Evolutionary conservation across 2,888 invertebrate genomes (phyloP), one percentile per base, ranked within the genome.

Genomic region (Teleiodes luculella): DNA sequence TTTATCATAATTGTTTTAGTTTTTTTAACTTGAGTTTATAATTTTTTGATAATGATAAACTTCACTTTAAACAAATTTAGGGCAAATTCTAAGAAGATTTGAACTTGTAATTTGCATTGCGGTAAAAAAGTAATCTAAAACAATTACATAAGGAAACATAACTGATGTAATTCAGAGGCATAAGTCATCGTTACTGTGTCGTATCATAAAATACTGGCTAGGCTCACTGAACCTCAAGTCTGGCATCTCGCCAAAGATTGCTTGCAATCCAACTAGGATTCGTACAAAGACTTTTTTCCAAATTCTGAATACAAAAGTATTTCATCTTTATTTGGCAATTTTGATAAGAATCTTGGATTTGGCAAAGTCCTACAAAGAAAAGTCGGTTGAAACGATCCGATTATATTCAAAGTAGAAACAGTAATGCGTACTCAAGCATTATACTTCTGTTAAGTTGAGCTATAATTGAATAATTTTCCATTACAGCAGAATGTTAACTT

Each of bases 161-260:
- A 62, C 64, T 61, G 61, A 54, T 58, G 61, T 63, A 61, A 66
- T 62, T 64, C 62, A 59, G 52, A 53, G 54, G 49, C 59, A 62
- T 65, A 65, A 64, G 61, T 65, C 57, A 60, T 59, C 53, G 61
- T 64, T 61, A 66, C 61, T 53, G 51, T 55, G 57, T 50, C 57
- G 55, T 62, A 64, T 65, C 64, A 61, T 65, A 65, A 68, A 68
- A 68, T 68, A 67, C 66, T 61, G 60, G 56, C 45, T 45, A 57
- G 58, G 65, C 62, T 56, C 65, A 64, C 49, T 64, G 64, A 68
- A 61, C 62, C 59, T 54, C 53, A 36, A 11, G 30, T 45, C 51
- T 66, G 70, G 67, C 66, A 6, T 20, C n/a, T 13, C 54, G 63
- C 68, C 70, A 71, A 57, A 56, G 49, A 53, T 55, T 39, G 46